phyloP scores from a whole-genome alignment of 2,888 invertebrate genomes.

The Cordilura impudica region DNA sequence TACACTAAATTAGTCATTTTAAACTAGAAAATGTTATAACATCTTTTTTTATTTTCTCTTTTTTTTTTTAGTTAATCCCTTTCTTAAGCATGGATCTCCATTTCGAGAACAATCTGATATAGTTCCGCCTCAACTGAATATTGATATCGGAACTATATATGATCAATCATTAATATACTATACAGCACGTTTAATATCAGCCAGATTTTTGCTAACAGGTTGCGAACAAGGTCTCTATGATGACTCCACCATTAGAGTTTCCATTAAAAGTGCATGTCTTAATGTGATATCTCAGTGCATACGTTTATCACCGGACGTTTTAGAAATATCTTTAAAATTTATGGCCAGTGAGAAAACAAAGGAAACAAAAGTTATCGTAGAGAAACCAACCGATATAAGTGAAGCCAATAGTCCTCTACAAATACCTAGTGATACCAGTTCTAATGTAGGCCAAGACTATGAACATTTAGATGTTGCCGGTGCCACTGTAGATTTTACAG shows the following conservation, averaged over 20 bases:
- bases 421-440: constrained; percentile 66
- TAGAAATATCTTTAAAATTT: constrained; percentile 83
- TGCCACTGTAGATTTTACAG: constrained; percentile 24
- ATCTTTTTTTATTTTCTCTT: constrained; percentile 5
- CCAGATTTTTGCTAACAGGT: constrained; percentile 75
- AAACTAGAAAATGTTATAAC: no score
- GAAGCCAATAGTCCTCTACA: constrained; percentile 65
- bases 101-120: constrained; percentile 65
- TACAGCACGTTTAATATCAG: constrained; percentile 74
- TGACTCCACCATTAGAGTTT: constrained; percentile 89
- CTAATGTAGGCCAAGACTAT: constrained; percentile 69
- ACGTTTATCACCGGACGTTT: constrained; percentile 85
- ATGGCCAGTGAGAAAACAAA: constrained; percentile 74
- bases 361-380: neutral
- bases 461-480: constrained; percentile 65
- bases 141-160: constrained; percentile 75
- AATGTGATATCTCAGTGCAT: constrained; percentile 88
- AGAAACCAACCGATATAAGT: constrained; percentile 53
- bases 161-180: constrained; percentile 76
- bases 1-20: no score
- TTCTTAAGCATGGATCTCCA: constrained; percentile 60
- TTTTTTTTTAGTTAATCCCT: constrained; percentile 70
- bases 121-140: constrained; percentile 67
- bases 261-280: constrained; percentile 92
- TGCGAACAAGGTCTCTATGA: constrained; percentile 80